Conservation (phyloP, 2,113 vertebrate species). For the Edolisoma coerulescens region DNA sequence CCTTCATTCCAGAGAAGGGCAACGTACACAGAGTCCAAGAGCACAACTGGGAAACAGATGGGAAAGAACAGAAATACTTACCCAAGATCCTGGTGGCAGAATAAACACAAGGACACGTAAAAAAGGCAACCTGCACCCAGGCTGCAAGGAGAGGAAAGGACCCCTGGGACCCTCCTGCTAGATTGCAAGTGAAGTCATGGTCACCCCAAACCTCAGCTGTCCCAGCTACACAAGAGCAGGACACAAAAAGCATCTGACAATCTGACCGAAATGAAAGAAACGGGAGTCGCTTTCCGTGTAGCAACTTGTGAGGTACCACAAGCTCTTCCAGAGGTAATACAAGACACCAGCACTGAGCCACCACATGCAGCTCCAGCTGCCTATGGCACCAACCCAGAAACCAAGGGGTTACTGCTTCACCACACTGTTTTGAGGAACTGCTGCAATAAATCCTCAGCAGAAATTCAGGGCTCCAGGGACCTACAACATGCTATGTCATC, state of each 20-base stretch:
- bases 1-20: neutral
- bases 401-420: neutral
- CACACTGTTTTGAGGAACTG: neutral
- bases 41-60: neutral
- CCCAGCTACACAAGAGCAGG: neutral
- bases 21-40: neutral
- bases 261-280: neutral
- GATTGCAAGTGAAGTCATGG: neutral
- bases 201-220: neutral
- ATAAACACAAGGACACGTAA: neutral
- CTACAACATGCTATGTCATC: neutral
- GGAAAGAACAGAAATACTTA: neutral
- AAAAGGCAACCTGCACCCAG: neutral
- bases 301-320: neutral
- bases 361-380: neutral
- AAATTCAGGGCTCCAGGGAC: neutral
- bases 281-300: accelerated
- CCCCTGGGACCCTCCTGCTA: neutral
- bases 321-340: neutral
- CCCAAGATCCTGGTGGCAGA: neutral
- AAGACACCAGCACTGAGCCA: neutral
- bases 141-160: neutral
- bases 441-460: neutral
- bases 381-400: neutral
- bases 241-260: neutral